These are phyloP conservation scores for Protonemura montana DNA, from an alignment of 2,888 invertebrate genomes.

Conservation along the genomic window DNA sequence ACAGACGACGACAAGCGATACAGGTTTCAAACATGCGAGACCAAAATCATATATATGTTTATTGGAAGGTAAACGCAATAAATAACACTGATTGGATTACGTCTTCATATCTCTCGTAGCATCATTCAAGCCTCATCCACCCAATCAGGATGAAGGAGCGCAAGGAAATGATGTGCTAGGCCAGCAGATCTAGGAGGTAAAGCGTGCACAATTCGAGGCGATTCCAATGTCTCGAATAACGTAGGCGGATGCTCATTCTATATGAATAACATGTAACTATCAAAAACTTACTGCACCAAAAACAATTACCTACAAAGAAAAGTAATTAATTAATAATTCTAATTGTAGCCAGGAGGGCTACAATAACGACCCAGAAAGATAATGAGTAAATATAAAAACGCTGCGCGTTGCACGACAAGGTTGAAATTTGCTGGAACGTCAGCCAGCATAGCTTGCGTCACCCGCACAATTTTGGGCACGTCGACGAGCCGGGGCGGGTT, in stretches of 20 bases:
- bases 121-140: conserved; percentile 41
- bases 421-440: too few species aligned
- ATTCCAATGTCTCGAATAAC: too few species aligned
- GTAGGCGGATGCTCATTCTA: too few species aligned
- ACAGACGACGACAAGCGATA: conserved; percentile 30
- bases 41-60: conserved; percentile 46
- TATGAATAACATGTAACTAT: too few species aligned
- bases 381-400: too few species aligned
- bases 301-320: too few species aligned
- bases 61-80: conserved; percentile 44
- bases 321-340: too few species aligned
- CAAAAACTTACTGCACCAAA: neutral
- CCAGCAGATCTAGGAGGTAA: too few species aligned
- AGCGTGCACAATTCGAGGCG: too few species aligned
- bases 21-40: conserved; percentile 38
- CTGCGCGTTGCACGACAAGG: neutral
- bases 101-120: conserved; percentile 46
- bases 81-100: conserved; percentile 45
- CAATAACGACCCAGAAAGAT: too few species aligned
- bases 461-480: conserved; percentile 12
- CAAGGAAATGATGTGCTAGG: neutral
- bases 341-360: too few species aligned
- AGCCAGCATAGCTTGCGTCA: neutral
- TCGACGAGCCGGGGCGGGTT: neutral
- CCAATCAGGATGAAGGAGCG: conserved; percentile 24